Evolutionary conservation across 2,797 vertebrate species (phyloP).

Genomic region (Kryptolebias ocellatus): DNA sequence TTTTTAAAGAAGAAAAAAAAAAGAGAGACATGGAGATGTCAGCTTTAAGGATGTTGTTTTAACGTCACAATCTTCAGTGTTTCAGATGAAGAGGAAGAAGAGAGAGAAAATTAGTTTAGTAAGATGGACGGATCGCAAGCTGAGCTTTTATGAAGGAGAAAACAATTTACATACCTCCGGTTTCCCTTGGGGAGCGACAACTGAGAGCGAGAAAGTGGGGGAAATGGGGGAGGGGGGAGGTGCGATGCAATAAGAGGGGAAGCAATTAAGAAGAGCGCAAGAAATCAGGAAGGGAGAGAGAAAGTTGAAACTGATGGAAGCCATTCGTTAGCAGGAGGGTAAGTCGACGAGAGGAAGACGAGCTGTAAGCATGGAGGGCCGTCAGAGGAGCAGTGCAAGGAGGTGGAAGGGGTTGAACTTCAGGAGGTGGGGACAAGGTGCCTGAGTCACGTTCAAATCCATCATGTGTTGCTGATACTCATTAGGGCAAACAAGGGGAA

Average conservation of each 20-base stretch:
- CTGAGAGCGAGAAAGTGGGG: constrained; percentile 26
- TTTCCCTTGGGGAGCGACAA: constrained; percentile 45
- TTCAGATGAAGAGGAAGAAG: constrained; percentile 11
- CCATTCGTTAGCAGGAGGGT: constrained; percentile 22
- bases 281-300: constrained; percentile 5
- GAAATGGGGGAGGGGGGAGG: not conserved
- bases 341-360: constrained; percentile 54
- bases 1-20: constrained; percentile 8
- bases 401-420: constrained; percentile 65
- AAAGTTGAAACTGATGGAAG: constrained; percentile 35
- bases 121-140: constrained; percentile 62
- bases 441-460: constrained; percentile 49
- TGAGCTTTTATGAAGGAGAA: constrained; percentile 48
- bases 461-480: constrained; percentile 45
- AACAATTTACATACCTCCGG: constrained; percentile 69
- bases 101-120: constrained; percentile 31
- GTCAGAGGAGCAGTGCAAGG: constrained; percentile 37
- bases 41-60: not conserved
- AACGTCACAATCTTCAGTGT: not conserved
- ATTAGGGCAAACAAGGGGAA: constrained; percentile 7
- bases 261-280: constrained; percentile 23
- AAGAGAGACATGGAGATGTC: not conserved
- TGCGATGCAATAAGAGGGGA: constrained; percentile 6
- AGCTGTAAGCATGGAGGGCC: constrained; percentile 11
- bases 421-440: constrained; percentile 66